Evolutionary conservation across 2,797 vertebrate genomes (phyloP).

Genomic region (Mus caroli): DNA sequence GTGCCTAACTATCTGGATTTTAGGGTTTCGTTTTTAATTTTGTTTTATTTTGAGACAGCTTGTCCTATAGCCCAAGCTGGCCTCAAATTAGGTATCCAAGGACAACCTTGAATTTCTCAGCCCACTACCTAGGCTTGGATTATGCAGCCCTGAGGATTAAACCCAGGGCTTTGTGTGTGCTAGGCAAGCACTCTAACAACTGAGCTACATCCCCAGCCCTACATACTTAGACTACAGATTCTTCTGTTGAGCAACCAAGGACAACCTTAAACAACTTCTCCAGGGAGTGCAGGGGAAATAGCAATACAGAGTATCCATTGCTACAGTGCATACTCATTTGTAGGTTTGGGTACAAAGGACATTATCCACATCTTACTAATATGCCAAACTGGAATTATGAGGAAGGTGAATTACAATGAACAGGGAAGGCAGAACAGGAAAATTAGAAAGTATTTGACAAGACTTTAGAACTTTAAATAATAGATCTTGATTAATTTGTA

Average conservation of each 20-base stretch:
- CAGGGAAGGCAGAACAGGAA: slow-evolving; percentile 1
- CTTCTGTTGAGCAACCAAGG: slow-evolving; percentile 43
- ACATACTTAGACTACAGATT: slow-evolving; percentile 46
- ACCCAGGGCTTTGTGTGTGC: neutral
- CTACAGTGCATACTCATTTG: slow-evolving; percentile 8
- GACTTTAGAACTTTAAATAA: neutral
- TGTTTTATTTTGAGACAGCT: neutral
- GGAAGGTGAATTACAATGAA: neutral
- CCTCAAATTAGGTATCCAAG: neutral
- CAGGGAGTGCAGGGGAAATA: neutral
- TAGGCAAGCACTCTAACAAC: neutral
- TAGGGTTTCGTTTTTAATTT: neutral
- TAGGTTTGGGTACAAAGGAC: neutral
- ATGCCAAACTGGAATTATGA: slow-evolving; percentile 10
- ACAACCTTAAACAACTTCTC: slow-evolving; percentile 21
- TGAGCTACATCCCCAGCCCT: neutral
- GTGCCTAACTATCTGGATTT: neutral
- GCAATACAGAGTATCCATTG: slow-evolving; percentile 38
- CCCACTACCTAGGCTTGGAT: neutral
- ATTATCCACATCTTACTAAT: slow-evolving; percentile 37
- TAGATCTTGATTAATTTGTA: slow-evolving; percentile 48
- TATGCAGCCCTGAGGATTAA: neutral
- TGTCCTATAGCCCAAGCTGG: neutral
- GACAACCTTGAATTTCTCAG: neutral
- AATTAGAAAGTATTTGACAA: slow-evolving; percentile 37